phyloP scores from a whole-genome alignment of 1,140 invertebrate species.

The Pseudomyrmex concolor region DNA sequence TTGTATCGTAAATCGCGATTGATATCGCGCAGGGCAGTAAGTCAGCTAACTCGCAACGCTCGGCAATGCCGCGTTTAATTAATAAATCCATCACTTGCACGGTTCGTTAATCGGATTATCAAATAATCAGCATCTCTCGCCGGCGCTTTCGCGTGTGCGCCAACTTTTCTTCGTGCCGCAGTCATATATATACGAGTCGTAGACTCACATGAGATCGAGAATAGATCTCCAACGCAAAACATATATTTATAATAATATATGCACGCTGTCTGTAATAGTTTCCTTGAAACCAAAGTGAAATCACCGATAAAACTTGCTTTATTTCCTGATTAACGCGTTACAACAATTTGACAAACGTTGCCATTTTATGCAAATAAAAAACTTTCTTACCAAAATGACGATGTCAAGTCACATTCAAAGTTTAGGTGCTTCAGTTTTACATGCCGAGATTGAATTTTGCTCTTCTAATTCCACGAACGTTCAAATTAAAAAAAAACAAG shows the following conservation, averaged over 20 bases:
- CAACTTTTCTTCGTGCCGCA: constrained; percentile 8
- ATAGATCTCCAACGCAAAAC: constrained; percentile 19
- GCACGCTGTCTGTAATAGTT: background rate
- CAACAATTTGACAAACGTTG: background rate
- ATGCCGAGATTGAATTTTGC: background rate
- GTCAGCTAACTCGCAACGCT: constrained; percentile 10
- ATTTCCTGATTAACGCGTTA: constrained; percentile 5
- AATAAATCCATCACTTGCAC: constrained; percentile 46
- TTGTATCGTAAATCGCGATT: constrained; percentile 42
- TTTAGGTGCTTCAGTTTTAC: background rate
- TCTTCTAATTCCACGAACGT: background rate
- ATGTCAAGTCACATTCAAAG: background rate
- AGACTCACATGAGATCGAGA: constrained; percentile 22
- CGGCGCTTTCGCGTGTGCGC: constrained; percentile 49
- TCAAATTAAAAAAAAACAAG: background rate
- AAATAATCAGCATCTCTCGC: constrained; percentile 28
- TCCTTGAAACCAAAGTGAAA: constrained; percentile 1
- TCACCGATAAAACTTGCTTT: background rate
- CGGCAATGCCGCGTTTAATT: constrained; percentile 41
- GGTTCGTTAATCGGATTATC: constrained; percentile 63
- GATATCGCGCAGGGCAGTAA: constrained; percentile 43
- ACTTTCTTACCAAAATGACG: background rate
- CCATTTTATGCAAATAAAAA: background rate
- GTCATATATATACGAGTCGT: background rate
- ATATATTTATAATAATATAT: background rate